Base-by-base conservation (phyloP, 2,797 vertebrate genomes). In the Eulemur rubriventer region DNA sequence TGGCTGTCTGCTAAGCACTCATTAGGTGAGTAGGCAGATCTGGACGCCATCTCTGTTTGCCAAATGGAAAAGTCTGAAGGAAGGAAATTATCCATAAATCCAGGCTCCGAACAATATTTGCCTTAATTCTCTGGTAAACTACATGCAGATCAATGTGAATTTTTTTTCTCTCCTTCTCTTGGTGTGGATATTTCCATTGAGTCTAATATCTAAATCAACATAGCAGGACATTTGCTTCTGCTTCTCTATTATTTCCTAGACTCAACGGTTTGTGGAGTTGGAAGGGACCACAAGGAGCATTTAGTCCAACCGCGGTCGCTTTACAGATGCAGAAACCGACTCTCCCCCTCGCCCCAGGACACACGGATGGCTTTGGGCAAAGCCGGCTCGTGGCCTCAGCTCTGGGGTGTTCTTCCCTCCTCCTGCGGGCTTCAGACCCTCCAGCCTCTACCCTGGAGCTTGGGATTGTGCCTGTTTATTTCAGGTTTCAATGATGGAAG, bases 61-160 rank as follows among this genome's bases (percentile, higher is more conserved):
- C 78, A 92, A 79, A 73, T 18, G 41, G 46, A 78, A 94, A 88
- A 85, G 35, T 55, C 50, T 81, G 46, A 94, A 95, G 84, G 61
- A 63, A 89, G 73, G 35, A 95, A 73, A 57, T 43, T 38, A 88
- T 61, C 50, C 90, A 35, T 46, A 69, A 93, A 93, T 13, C 59
- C 30, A 52, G 50, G 9, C 11, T 28, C 28, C 46, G 76, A 72
- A 20, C 5, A 4, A 14, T n/a, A 20, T 85, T 93, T 93, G 48
- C 26, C 41, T 57, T 76, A 82, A 65, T 89, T 84, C 41, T 96
- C 48, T 89, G 59, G n/a, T n/a, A 38, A 22, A 91, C 35, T 81
- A 35, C n/a, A 20, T n/a, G 35, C 38, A 85, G 84, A 85, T 24
- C 10, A n/a, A 72, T 2, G 38, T 24, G 81, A 30, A 69, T 69